A percentile compares a stretch with the other conserved stretches of the same genome.
These are phyloP conservation scores for Glareola pratincola DNA, from an alignment of 2,113 vertebrate species.

Conservation along the genomic window DNA sequence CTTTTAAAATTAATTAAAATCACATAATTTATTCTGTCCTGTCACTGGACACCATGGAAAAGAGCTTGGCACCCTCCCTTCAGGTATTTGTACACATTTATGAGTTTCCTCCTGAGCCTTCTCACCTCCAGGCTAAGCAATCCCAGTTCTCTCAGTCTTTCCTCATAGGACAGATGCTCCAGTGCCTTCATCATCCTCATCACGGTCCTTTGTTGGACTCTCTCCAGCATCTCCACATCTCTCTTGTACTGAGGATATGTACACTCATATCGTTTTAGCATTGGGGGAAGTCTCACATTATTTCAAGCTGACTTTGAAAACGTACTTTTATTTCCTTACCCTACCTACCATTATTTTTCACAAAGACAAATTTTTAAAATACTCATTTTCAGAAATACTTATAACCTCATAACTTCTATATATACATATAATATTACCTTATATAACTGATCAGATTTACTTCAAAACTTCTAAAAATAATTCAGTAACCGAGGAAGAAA, in stretches of 20 bases:
- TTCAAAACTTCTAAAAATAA: not conserved
- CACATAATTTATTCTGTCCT: not conserved
- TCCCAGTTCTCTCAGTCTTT: not conserved
- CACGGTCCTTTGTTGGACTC: not conserved
- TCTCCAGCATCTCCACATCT: not conserved
- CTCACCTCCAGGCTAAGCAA: not conserved
- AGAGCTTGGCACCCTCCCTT: not conserved
- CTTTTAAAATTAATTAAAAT: not conserved
- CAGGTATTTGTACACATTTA: not conserved
- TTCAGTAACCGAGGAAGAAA: not conserved
- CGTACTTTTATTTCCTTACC: not conserved
- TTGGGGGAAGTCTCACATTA: not conserved
- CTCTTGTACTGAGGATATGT: not conserved
- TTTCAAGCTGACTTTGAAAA: not conserved
- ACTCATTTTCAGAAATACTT: not conserved
- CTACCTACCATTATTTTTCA: not conserved
- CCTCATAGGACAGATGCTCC: not conserved
- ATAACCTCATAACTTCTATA: not conserved
- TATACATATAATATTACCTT: too few relatives aligned
- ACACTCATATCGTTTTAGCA: rapidly evolving
- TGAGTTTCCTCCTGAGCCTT: not conserved
- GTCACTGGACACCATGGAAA: not conserved
- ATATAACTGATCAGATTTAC: not conserved
- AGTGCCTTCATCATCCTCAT: not conserved
- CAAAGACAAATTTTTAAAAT: not conserved